phyloP scores from a whole-genome alignment of 2,797 vertebrate species.

The Esox lucius region DNA sequence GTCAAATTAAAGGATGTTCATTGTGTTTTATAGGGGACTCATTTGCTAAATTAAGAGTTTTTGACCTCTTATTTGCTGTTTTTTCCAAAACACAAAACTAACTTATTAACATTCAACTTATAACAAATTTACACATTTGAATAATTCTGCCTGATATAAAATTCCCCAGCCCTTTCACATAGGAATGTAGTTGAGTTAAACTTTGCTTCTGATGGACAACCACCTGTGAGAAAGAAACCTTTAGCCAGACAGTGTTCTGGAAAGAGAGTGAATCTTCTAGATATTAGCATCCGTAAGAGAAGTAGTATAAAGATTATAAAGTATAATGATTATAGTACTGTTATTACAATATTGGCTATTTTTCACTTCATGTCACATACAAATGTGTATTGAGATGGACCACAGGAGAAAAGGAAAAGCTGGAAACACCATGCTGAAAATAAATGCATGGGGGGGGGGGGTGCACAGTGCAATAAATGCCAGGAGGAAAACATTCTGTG shows the following conservation, averaged over 20 bases:
- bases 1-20: neutral
- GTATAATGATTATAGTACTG: neutral
- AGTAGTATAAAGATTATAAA: neutral
- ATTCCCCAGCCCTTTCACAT: neutral
- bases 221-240: neutral
- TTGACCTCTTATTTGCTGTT: neutral
- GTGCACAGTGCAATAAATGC: neutral
- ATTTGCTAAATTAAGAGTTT: neutral
- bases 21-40: neutral
- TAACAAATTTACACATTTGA: neutral
- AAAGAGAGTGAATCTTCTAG: neutral
- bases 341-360: neutral
- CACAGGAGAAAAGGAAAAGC: constrained; percentile 1
- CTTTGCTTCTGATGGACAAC: neutral
- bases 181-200: neutral
- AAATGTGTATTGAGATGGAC: neutral
- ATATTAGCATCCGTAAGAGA: neutral
- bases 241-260: neutral
- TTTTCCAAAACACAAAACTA: constrained; percentile 1
- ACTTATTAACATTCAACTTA: neutral
- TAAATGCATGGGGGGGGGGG: neutral
- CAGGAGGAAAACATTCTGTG: neutral
- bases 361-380: neutral
- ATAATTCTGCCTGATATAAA: neutral
- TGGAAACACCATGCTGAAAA: neutral